Conservation (phyloP, 2,888 invertebrate species). For the Orthosia incerta region DNA sequence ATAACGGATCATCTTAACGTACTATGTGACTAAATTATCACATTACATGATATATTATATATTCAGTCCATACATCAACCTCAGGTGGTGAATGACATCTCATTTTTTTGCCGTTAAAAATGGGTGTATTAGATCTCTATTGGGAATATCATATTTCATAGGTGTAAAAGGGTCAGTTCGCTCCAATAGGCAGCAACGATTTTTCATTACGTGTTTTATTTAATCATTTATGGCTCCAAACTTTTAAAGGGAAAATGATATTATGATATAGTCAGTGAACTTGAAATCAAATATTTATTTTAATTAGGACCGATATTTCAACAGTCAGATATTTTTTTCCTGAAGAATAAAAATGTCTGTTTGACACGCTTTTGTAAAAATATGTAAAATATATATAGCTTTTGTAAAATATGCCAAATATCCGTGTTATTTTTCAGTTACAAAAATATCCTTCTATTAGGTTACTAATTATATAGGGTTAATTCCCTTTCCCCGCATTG, state of each 20-base stretch:
- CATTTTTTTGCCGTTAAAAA: slow-evolving; percentile 24
- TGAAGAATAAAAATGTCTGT: too few relatives aligned
- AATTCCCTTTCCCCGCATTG: too few relatives aligned
- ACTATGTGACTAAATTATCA: not conserved
- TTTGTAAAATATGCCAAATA: too few relatives aligned
- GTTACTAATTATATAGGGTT: too few relatives aligned
- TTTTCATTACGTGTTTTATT: slow-evolving; percentile 31
- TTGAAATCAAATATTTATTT: not conserved
- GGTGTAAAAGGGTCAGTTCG: slow-evolving; percentile 32
- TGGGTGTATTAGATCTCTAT: slow-evolving; percentile 33
- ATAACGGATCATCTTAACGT: not conserved
- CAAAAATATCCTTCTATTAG: too few relatives aligned
- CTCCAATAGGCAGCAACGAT: slow-evolving; percentile 7
- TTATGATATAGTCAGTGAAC: not conserved
- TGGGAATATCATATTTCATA: slow-evolving; percentile 30
- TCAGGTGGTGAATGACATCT: slow-evolving; percentile 17
- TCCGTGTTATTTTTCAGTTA: too few relatives aligned
- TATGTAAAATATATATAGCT: too few relatives aligned
- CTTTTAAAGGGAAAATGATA: not conserved
- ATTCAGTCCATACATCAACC: slow-evolving; percentile 20
- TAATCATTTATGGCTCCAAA: slow-evolving; percentile 1
- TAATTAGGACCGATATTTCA: too few relatives aligned
- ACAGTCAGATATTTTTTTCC: too few relatives aligned
- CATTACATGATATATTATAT: not conserved
- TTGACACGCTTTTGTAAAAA: too few relatives aligned